These are phyloP conservation scores for Meghimatium bilineatum DNA, from an alignment of 2,888 invertebrate genomes.

Conservation along the genomic window DNA sequence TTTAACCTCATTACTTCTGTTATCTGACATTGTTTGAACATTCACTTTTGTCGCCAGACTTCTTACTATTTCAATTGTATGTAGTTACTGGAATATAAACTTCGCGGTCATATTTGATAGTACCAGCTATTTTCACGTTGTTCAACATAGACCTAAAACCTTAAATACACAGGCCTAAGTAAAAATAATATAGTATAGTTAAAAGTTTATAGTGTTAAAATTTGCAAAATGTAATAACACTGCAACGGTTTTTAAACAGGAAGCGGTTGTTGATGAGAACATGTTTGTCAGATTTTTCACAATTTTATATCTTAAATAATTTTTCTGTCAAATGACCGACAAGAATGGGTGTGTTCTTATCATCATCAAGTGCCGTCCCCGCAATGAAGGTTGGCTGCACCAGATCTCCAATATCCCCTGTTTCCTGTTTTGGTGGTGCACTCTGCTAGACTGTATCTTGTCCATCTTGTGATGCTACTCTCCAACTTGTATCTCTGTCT, in stretches of 20 bases:
- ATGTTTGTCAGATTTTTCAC: conserved; percentile 2
- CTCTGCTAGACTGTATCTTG: too few relatives aligned
- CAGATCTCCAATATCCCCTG: too few relatives aligned
- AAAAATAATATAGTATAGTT: neutral
- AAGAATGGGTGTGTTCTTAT: too few relatives aligned
- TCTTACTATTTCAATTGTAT: neutral
- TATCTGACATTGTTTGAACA: conserved; percentile 27
- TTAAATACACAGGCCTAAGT: neutral
- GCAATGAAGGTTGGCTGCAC: too few relatives aligned
- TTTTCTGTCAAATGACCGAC: too few relatives aligned
- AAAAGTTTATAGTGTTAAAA: neutral
- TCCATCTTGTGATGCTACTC: too few relatives aligned
- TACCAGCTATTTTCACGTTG: neutral
- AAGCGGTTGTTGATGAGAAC: conserved; percentile 2
- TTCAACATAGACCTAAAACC: neutral
- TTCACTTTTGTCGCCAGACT: too few relatives aligned
- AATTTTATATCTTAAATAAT: too few relatives aligned
- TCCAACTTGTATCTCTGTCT: too few relatives aligned
- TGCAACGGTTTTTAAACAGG: conserved; percentile 1
- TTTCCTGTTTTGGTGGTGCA: too few relatives aligned
- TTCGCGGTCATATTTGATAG: neutral
- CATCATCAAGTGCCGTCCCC: too few relatives aligned
- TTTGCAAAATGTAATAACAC: neutral
- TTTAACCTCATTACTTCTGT: conserved; percentile 29
- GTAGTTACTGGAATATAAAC: neutral